Base-by-base conservation (phyloP, 2,888 invertebrate genomes). In the Dryocosmus kuriphilus region DNA sequence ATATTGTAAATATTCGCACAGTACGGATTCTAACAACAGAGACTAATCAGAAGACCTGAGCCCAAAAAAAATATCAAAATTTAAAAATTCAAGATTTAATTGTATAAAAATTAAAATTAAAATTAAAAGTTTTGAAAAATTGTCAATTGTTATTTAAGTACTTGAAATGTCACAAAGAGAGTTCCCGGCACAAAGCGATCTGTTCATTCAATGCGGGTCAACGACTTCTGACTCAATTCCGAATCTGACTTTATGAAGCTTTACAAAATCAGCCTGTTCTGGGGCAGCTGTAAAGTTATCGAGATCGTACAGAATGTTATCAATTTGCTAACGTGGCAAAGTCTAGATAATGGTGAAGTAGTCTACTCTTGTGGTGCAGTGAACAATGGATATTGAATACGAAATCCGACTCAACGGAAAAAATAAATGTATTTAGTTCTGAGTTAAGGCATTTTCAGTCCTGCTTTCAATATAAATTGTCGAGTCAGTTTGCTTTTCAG, bases 391-490 rank as follows among this genome's bases (percentile, higher is more conserved):
- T 67, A 67, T 46, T 46, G 46, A 27, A 11, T 60, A 60, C 27
- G 51, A 55, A 71, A 71, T 71, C 19, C 11, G n/a, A 27, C 32
- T 51, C 19, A 7, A 55, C 16, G 24, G 41, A 38, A 65, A 65
- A 46, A 51, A 71, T 9, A 71, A 71, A 71, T 30, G 51, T 32
- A 55, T 11, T 51, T n/a, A 71, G 19, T 71, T 51, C 71, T 19
- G 30, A 71, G 46, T 71, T 71, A 71, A 71, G 71, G 71, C 71
- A 71, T 46, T 71, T 71, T 51, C 71, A 71, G 71, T 67, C 27
- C 67, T 67, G 67, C 46, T 67, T 67, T 30, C 27, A 41, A 46
- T 30, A 55, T 71, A 71, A 71, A 71, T 5, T 22, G 30, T 30
- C 51, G 22, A 51, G 30, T 51, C 71, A 32, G 51, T 32, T 46